Evolutionary conservation across 1,140 invertebrate genomes (phyloP).

Genomic region (Drosophila truncata): DNA sequence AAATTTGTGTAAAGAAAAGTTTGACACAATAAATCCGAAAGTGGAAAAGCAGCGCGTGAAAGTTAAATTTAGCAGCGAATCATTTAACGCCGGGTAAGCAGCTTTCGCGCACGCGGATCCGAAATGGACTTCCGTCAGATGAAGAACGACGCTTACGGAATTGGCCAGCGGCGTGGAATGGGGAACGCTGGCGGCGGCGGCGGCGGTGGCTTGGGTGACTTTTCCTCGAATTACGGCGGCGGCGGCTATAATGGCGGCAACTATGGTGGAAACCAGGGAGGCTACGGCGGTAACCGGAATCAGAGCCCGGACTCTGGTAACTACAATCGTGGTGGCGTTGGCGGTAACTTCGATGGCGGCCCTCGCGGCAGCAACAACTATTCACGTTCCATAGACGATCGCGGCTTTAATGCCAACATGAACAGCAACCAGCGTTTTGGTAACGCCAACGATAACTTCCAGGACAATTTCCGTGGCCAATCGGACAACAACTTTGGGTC

Average conservation of each 20-base stretch:
- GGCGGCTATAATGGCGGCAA: constrained; percentile 1
- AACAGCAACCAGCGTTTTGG: constrained; percentile 24
- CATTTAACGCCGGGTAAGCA: constrained; percentile 4
- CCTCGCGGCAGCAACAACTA: constrained; percentile 22
- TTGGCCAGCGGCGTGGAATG: constrained; percentile 58
- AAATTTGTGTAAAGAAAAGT: constrained; percentile 11
- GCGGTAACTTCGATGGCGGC: constrained; percentile 16
- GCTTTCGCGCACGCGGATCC: neutral
- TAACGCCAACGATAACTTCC: constrained; percentile 14
- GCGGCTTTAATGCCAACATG: constrained; percentile 8
- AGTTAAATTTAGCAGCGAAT: neutral
- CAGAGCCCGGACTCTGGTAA: constrained; percentile 34
- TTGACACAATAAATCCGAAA: neutral
- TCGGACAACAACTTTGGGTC: constrained; percentile 12
- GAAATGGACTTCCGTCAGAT: constrained; percentile 50
- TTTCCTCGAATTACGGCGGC: constrained; percentile 8
- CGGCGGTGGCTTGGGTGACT: constrained; percentile 17
- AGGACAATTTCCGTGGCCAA: constrained; percentile 29
- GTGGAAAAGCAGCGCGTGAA: neutral
- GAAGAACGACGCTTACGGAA: constrained; percentile 60
- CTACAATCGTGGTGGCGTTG: constrained; percentile 22
- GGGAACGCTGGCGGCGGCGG: constrained; percentile 11
- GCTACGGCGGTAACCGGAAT: constrained; percentile 30
- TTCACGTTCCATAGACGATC: constrained; percentile 18
- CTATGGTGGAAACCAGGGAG: constrained; percentile 8